A percentile compares a stretch with the other conserved stretches of the same genome.
Conservation (phyloP, 2,797 vertebrate species). For the Propithecus deckenii region DNA sequence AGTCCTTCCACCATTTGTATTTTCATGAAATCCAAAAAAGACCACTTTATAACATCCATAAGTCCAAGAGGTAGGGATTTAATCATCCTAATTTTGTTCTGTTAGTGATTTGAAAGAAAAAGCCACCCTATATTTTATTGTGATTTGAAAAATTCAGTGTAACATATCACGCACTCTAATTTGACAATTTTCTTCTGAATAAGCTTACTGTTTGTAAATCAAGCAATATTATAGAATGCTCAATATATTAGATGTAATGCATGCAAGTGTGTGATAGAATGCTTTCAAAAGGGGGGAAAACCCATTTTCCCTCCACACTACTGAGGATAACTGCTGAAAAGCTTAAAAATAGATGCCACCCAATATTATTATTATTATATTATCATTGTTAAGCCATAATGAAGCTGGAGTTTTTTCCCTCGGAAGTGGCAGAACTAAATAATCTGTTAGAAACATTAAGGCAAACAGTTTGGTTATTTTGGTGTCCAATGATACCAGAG, state of each 20-base stretch:
- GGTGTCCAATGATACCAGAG: neutral
- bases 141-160: conserved; percentile 50
- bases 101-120: conserved; percentile 15
- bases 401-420: neutral
- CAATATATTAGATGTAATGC: conserved; percentile 5
- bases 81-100: conserved; percentile 12
- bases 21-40: neutral
- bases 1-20: neutral
- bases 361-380: neutral
- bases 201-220: conserved; percentile 52
- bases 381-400: conserved; percentile 22
- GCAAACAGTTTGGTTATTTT: neutral
- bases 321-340: neutral
- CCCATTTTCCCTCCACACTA: neutral
- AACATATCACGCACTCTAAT: neutral
- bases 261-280: neutral
- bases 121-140: neutral
- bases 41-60: neutral
- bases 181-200: conserved; percentile 56
- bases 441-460: neutral
- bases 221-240: neutral
- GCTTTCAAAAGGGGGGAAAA: conserved; percentile 45
- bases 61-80: neutral
- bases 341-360: neutral
- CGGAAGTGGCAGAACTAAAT: neutral